Base-by-base conservation (phyloP, 1,140 invertebrate species). In the Triops longicaudatus region DNA sequence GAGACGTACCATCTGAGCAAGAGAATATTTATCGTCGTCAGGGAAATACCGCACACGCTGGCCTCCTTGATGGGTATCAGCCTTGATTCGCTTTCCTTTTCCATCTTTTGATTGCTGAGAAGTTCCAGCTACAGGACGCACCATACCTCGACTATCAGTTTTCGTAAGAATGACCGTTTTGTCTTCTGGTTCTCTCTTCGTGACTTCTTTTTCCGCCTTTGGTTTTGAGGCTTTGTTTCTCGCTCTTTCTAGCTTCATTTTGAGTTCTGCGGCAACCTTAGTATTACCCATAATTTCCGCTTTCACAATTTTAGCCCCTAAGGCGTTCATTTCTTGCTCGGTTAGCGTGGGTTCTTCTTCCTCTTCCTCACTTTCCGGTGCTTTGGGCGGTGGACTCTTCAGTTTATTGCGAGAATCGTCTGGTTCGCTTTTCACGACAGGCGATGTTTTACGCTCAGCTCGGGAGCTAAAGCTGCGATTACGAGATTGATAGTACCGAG, bases 221-320 rank as follows among this genome's bases (percentile, higher is more conserved):
- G 26, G 17, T 22, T 63, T 27, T 17, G 72, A 26, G 17, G 42
- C 37, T 14, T 26, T 26, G 5, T 73, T 72, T 42, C 43, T 17
- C 11, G 93, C 92, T 28, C 84, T 85, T 78, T 93, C 89, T 63
- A 97, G 83, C 84, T 95, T 89, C 7, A 81, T 77, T 86, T 94
- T 94, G 7, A 97, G 84, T 81, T 93, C 86, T 41, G 83, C 81
- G 2, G 90, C 90, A 75, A 92, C 81, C 79, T 88, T 87, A 75
- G 83, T 83, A 83, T 97, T 90, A 63, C 94, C 95, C 86, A 95
- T 88, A 79, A 96, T 89, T 88, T 97, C 94, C 37, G 95, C 95
- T 86, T 95, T 96, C 0, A 97, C 84, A 78, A 96, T 88, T 85
- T 92, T 95, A 17, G 95, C 93, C 26, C 90, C 93, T 12, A 98